Percentiles rank a stretch among this genome's conserved stretches.
phyloP scores from a whole-genome alignment of 2,888 invertebrate species.

The Leucophenga maculata region DNA sequence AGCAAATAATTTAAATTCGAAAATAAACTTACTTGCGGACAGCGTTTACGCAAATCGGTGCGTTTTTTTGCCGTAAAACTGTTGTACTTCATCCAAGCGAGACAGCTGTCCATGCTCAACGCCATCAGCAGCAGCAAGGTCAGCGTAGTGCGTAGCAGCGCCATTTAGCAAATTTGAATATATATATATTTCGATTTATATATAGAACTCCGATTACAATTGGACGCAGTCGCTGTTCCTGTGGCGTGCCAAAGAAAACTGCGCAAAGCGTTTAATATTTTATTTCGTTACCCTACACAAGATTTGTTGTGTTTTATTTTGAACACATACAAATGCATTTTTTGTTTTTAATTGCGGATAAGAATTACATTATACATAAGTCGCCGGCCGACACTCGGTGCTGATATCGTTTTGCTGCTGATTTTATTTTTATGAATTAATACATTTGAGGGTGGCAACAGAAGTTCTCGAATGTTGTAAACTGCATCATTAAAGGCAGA shows the following conservation, averaged over 20 bases:
- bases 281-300: no score
- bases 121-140: conserved; percentile 26
- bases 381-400: background rate
- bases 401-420: conserved; percentile 6
- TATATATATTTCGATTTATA: no score
- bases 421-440: background rate
- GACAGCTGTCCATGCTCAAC: conserved; percentile 21
- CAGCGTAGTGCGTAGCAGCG: conserved; percentile 17
- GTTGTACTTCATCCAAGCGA: conserved; percentile 59
- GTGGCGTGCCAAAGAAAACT: no score
- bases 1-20: background rate
- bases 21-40: conserved; percentile 57
- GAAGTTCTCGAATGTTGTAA: no score
- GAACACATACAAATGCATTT: no score
- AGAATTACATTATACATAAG: conserved; percentile 30
- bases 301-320: background rate
- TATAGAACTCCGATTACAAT: no score
- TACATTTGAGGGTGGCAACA: no score
- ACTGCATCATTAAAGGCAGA: no score
- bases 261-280: no score
- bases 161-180: background rate
- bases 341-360: conserved; percentile 14
- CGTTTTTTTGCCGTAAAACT: conserved; percentile 58
- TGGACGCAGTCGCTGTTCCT: no score
- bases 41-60: conserved; percentile 58